Conservation (phyloP, 2,113 vertebrate species). For the Cyprinodon variegatus region DNA sequence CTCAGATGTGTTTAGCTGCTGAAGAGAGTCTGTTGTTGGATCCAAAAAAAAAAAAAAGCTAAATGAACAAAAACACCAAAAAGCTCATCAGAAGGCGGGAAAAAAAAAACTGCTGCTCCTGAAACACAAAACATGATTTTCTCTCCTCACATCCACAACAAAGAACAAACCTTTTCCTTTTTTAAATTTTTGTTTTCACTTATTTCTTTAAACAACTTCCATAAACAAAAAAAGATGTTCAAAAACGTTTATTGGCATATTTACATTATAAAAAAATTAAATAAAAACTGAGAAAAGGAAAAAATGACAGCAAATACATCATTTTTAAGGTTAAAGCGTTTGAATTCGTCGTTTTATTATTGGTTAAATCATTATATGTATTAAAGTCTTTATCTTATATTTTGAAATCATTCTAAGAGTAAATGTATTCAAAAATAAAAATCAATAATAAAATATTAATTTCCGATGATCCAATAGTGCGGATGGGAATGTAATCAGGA, state of each 20-base stretch:
- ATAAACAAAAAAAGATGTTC: not conserved
- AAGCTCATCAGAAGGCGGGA: conserved; percentile 8
- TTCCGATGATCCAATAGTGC: not conserved
- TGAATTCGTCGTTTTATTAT: too few relatives aligned
- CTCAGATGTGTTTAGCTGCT: conserved; percentile 42
- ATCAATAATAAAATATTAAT: not conserved
- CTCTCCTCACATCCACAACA: not conserved
- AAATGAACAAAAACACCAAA: conserved; percentile 32
- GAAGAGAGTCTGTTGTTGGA: conserved; percentile 67
- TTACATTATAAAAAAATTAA: not conserved
- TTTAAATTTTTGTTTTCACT: not conserved
- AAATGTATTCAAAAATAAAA: not conserved
- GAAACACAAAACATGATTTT: conserved; percentile 43
- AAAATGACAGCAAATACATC: too few relatives aligned
- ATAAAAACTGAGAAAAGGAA: too few relatives aligned
- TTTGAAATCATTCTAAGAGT: not conserved
- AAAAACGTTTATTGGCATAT: not conserved
- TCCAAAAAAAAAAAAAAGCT: conserved; percentile 37
- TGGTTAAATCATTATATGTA: too few relatives aligned
- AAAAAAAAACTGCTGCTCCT: conserved; percentile 55
- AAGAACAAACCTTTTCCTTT: not conserved
- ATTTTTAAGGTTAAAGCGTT: too few relatives aligned
- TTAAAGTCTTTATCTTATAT: too few relatives aligned
- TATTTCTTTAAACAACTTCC: too few relatives aligned
- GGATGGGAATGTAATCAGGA: not conserved